phyloP scores from a whole-genome alignment of 1,140 invertebrate species.

The Aphis craccivora region DNA sequence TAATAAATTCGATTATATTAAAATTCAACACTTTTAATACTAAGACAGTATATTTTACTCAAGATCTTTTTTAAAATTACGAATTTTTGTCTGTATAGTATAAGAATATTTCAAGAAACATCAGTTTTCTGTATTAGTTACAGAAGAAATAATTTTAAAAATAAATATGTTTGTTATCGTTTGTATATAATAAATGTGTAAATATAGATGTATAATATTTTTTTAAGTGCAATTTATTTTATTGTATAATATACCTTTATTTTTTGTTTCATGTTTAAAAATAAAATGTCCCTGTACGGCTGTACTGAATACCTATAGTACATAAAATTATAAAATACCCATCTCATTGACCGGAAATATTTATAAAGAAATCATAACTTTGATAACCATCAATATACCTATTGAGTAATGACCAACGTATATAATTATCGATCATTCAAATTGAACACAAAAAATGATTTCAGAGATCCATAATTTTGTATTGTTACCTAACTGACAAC shows the following conservation, averaged over 20 bases:
- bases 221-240: not conserved
- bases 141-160: no score
- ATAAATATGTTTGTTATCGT: not conserved
- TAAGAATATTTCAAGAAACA: no score
- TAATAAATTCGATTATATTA: no score
- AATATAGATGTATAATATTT: no score
- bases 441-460: slow-evolving; percentile 28
- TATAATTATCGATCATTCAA: not conserved
- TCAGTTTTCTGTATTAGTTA: not conserved
- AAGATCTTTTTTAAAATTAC: not conserved
- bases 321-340: not conserved
- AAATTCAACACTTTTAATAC: no score
- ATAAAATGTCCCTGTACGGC: no score
- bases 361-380: not conserved
- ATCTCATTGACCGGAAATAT: not conserved
- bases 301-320: not conserved
- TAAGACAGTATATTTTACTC: not conserved
- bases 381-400: not conserved
- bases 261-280: no score
- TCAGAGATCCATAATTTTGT: not conserved
- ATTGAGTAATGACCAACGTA: not conserved
- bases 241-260: not conserved
- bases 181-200: no score
- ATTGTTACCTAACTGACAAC: no score
- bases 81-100: no score